A percentile compares a stretch with the other conserved stretches of the same genome.
These are phyloP conservation scores for Epistrophella euchroma DNA, from an alignment of 2,888 invertebrate genomes.

Conservation along the genomic window DNA sequence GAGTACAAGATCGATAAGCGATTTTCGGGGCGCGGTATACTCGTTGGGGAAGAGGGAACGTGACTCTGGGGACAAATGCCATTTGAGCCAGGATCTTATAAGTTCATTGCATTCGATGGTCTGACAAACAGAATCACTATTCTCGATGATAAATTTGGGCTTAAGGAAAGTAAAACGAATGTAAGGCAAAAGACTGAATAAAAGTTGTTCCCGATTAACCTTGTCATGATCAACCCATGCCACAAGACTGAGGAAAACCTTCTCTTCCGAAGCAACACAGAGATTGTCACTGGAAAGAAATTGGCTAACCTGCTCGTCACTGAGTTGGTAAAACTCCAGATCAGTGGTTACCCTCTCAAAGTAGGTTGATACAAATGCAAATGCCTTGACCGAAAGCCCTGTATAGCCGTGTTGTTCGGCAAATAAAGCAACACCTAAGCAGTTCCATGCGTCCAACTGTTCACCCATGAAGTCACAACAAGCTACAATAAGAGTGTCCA, in stretches of 20 bases:
- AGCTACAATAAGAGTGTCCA: conserved; percentile 16
- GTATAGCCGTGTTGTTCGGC: conserved; percentile 42
- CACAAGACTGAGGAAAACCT: conserved; percentile 29
- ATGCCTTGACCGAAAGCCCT: conserved; percentile 20
- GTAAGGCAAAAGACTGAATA: conserved; percentile 22
- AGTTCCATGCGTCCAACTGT: conserved; percentile 33
- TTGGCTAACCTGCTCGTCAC: conserved; percentile 24
- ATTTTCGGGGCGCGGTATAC: neutral
- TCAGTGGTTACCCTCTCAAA: conserved; percentile 30
- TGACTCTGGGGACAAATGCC: conserved; percentile 37
- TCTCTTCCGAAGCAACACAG: conserved; percentile 8
- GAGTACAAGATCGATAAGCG: conserved; percentile 6
- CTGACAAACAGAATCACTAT: conserved; percentile 30
- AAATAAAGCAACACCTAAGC: conserved; percentile 39
- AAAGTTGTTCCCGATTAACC: conserved; percentile 20
- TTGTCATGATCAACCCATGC: conserved; percentile 44
- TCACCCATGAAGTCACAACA: conserved; percentile 50
- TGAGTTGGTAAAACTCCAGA: conserved; percentile 34
- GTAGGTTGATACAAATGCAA: conserved; percentile 19
- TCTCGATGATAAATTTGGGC: conserved; percentile 39
- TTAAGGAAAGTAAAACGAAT: conserved; percentile 36
- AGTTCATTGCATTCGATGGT: conserved; percentile 25
- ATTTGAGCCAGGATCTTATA: conserved; percentile 43
- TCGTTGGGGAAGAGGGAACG: conserved; percentile 10
- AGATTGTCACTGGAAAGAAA: conserved; percentile 40